phyloP scores from a whole-genome alignment of 2,888 invertebrate genomes.

The Amphipoea lucens region DNA sequence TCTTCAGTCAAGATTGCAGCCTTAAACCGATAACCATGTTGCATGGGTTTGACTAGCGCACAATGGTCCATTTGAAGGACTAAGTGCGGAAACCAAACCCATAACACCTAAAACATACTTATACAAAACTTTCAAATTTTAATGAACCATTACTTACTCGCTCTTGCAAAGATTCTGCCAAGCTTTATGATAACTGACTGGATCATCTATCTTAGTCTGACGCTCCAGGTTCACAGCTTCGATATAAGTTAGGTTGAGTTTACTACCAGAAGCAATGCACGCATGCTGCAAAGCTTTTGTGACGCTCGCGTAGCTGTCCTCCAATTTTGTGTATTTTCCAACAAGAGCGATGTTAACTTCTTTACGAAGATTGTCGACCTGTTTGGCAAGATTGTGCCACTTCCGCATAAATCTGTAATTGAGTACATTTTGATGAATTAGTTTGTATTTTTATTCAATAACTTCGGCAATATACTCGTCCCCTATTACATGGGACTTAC shows the following conservation, averaged over 20 bases:
- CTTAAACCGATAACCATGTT: background rate
- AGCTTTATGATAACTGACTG: constrained; percentile 96
- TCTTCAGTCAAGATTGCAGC: background rate
- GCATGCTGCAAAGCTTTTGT: constrained; percentile 98
- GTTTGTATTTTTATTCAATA: background rate
- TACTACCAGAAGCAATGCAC: constrained; percentile 95
- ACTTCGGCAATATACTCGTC: background rate
- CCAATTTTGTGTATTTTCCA: constrained; percentile 98
- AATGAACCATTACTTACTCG: constrained; percentile 90
- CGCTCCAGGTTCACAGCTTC: constrained; percentile 97
- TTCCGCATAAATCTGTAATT: constrained; percentile 93
- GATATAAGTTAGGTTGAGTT: constrained; percentile 96
- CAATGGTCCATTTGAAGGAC: too few species aligned
- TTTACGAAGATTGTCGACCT: constrained; percentile 95
- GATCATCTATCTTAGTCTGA: constrained; percentile 92
- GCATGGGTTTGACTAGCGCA: background rate
- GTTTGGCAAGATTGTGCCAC: constrained; percentile 97
- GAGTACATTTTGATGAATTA: background rate
- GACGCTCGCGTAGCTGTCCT: constrained; percentile 99
- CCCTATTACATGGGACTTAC: background rate
- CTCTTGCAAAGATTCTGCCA: constrained; percentile 97
- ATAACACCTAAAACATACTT: too few species aligned
- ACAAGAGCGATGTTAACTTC: constrained; percentile 97
- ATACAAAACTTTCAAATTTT: background rate
- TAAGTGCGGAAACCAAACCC: too few species aligned